Base-by-base conservation (phyloP, 2,888 invertebrate species). In the Harpalus rubripes region DNA sequence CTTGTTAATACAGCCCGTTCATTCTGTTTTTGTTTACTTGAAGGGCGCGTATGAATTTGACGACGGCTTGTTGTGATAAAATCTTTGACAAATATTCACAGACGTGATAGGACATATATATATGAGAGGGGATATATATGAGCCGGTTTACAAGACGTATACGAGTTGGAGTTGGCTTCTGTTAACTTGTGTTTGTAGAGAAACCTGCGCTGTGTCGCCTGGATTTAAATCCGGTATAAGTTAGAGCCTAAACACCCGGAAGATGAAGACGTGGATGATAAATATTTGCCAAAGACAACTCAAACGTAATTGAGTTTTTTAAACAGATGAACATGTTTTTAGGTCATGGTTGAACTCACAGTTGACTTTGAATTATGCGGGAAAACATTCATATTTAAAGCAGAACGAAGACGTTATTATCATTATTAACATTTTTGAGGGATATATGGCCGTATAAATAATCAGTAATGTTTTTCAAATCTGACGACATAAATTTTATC, bases 51-150 rank as follows among this genome's bases (percentile, higher is more conserved):
- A 68, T 68, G 68, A 68, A 68, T 68, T 68, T 68, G 68, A 68
- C 26, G 68, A 68, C 68, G 68, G 68, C 68, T 68, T 68, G 68
- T 68, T 39, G 39, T 68, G 68, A 68, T 68, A 68, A 68, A 68
- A 68, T 68, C 68, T 68, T 68, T 68, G 68, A 68, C 68, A 68
- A 68, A 68, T 68, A 68, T 68, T 68, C 68, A 32, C 32, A 68
- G 68, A 68, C 68, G 68, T 68, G 68, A 68, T 68, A 15, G n/a
- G 68, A n/a, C 68, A 68, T 68, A 68, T 68, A n/a, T 22, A 68
- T 68, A 68, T 68, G 68, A 32, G 68, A n/a, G 39, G n/a, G 63
- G 68, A 68, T 68, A 68, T 68, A 68, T 68, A 68, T 68, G 68
- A 39, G 39, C 1, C 68, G 68, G 26, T 68, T 32, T 68, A 68